These are phyloP conservation scores for Balanococcus diminutus DNA, from an alignment of 2,888 invertebrate species.

Conservation along the genomic window DNA sequence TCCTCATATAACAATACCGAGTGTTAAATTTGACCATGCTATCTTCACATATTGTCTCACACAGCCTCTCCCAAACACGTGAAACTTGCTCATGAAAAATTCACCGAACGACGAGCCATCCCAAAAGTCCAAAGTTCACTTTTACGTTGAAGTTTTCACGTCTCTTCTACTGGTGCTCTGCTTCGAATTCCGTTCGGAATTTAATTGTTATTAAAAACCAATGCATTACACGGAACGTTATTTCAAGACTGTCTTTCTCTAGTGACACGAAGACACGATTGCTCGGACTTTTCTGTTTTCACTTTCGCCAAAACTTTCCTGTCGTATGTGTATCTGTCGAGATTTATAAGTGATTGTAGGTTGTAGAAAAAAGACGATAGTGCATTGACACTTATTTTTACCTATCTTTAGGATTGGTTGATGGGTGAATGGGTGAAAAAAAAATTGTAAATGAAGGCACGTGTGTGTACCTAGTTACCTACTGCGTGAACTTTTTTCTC, in stretches of 20 bases:
- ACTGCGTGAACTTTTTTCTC: neutral
- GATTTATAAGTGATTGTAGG: neutral
- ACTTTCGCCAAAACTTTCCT: neutral
- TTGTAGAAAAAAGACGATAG: neutral
- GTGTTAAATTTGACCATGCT: neutral
- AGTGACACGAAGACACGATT: neutral
- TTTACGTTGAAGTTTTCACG: neutral
- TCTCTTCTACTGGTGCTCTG: neutral
- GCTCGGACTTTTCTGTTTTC: too few relatives aligned
- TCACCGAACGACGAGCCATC: neutral
- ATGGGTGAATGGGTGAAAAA: neutral
- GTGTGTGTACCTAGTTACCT: too few relatives aligned
- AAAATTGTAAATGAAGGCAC: neutral
- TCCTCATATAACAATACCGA: neutral
- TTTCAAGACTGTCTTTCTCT: neutral
- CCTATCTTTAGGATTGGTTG: neutral
- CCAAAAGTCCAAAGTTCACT: too few relatives aligned
- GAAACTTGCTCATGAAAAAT: neutral
- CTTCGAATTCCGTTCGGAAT: neutral
- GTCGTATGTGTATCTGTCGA: neutral
- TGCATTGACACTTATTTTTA: neutral
- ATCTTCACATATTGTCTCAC: neutral
- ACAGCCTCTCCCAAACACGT: neutral
- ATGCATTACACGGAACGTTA: neutral
- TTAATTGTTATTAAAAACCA: constrained; percentile 5